These are phyloP conservation scores for Drosophila mojavensis DNA, from an alignment of 1,140 invertebrate species.

Conservation along the genomic window DNA sequence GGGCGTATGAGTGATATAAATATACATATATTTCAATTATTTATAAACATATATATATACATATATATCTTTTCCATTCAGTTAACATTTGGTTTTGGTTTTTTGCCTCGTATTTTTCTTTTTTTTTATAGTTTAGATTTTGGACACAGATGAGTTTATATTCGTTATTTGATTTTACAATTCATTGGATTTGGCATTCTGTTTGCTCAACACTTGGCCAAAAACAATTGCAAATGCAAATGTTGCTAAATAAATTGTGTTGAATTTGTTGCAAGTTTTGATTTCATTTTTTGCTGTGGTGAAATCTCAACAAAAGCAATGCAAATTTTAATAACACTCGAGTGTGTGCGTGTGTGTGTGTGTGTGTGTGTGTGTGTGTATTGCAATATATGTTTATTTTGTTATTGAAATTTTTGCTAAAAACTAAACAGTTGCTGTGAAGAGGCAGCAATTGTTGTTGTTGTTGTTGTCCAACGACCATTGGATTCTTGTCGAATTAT, in stretches of 20 bases:
- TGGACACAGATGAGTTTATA: slow-evolving; percentile 6
- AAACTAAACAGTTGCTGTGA: slow-evolving; percentile 42
- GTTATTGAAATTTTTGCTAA: slow-evolving; percentile 28
- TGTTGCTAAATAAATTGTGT: slow-evolving; percentile 10
- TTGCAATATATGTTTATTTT: slow-evolving; percentile 33
- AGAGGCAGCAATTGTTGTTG: neutral
- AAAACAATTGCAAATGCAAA: slow-evolving; percentile 35
- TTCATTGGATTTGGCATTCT: slow-evolving; percentile 33
- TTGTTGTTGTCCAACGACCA: neutral
- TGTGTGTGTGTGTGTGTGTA: no score
- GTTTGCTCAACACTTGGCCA: slow-evolving; percentile 44
- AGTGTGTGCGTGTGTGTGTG: slow-evolving; percentile 16
- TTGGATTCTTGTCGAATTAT: slow-evolving; percentile 61
- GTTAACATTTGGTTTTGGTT: slow-evolving; percentile 9
- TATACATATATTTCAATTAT: neutral
- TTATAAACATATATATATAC: neutral
- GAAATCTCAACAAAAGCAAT: slow-evolving; percentile 64
- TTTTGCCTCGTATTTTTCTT: neutral
- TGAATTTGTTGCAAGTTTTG: slow-evolving; percentile 20
- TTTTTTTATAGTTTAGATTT: neutral
- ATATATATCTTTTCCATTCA: neutral
- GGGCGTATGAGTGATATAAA: slow-evolving; percentile 21
- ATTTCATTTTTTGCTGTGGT: slow-evolving; percentile 36
- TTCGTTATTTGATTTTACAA: slow-evolving; percentile 35
- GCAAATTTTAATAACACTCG: slow-evolving; percentile 63